Percentiles rank a stretch among this genome's conserved stretches.
Conservation (phyloP, 2,797 vertebrate species). For the Nyctalus aviator region DNA sequence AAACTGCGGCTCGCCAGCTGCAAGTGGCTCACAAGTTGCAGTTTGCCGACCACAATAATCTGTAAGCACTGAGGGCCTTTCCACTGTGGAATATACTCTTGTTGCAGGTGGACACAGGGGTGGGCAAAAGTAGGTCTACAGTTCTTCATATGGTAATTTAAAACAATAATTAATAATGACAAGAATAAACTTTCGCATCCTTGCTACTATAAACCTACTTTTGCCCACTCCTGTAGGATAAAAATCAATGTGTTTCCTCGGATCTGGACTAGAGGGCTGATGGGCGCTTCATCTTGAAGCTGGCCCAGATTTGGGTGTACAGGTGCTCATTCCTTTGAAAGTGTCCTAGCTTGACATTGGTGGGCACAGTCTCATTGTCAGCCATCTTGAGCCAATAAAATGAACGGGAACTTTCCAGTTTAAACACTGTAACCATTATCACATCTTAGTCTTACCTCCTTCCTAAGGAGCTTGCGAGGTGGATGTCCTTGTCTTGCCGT, state of each 20-base stretch:
- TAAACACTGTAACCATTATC: neutral
- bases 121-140: too few species aligned
- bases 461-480: neutral
- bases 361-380: neutral
- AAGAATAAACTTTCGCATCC: too few species aligned
- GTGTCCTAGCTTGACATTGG: neutral
- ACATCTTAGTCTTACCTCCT: neutral
- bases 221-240: too few species aligned
- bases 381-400: neutral
- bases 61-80: neutral
- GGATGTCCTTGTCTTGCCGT: neutral
- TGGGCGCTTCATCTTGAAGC: neutral
- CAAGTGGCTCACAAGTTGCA: too few species aligned
- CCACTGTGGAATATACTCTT: neutral
- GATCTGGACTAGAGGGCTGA: neutral
- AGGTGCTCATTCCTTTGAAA: neutral
- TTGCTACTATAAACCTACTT: too few species aligned
- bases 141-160: too few species aligned
- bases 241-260: neutral
- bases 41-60: too few species aligned
- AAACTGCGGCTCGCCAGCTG: too few species aligned
- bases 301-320: neutral
- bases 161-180: too few species aligned
- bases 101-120: neutral
- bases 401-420: neutral